Percentiles rank a stretch among this genome's conserved stretches.
Conservation (phyloP, 2,888 invertebrate species). For the Trissolcus brochymenae region DNA sequence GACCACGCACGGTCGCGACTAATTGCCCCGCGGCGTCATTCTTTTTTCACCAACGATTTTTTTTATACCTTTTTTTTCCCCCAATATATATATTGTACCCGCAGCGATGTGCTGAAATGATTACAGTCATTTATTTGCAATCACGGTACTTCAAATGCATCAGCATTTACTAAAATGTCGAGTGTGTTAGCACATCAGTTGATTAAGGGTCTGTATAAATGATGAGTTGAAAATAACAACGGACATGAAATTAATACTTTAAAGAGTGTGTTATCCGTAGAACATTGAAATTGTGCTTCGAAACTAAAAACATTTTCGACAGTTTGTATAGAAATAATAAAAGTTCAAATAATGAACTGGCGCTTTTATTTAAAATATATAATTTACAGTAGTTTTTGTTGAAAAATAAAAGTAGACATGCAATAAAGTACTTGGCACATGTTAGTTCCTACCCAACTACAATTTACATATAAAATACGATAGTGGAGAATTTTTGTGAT, state of each 20-base stretch:
- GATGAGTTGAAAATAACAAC: too few relatives aligned
- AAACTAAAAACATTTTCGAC: too few relatives aligned
- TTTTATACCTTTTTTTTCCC: not conserved
- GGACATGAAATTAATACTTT: too few relatives aligned
- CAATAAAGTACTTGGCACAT: conserved; percentile 14
- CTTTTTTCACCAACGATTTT: not conserved
- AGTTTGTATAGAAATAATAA: conserved; percentile 9
- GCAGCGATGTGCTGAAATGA: conserved; percentile 11
- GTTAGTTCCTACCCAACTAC: not conserved
- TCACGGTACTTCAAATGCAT: not conserved
- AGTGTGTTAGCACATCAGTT: not conserved
- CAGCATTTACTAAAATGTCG: not conserved
- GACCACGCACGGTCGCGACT: conserved; percentile 54
- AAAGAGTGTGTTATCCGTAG: too few relatives aligned
- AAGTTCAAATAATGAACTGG: conserved; percentile 20
- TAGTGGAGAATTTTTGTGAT: not conserved
- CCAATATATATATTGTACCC: not conserved
- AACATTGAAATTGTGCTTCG: too few relatives aligned
- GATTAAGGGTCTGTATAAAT: too few relatives aligned
- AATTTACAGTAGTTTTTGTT: conserved; percentile 2
- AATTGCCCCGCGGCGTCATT: conserved; percentile 15
- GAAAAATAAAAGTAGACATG: conserved; percentile 21
- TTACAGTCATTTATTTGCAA: conserved; percentile 23
- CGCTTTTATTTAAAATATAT: not conserved
- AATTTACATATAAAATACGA: conserved; percentile 4